Percentiles rank a stretch among this genome's conserved stretches.
These are phyloP conservation scores for Isaurus tuberculatus DNA, from an alignment of 92 coral and sea anemone species.

Conservation along the genomic window DNA sequence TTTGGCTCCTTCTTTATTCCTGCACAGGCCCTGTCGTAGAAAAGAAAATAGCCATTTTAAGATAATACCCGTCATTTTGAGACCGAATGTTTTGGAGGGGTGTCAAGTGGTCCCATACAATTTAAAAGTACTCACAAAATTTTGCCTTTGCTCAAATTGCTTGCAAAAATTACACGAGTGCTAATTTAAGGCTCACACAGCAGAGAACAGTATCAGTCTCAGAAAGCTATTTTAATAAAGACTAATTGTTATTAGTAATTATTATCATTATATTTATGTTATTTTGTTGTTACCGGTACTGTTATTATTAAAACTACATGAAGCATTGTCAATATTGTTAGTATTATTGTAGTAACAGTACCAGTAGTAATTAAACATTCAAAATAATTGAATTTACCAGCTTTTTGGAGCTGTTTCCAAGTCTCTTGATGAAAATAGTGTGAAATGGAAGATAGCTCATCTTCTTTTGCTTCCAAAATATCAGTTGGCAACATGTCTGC, in stretches of 20 bases:
- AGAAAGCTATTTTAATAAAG: background rate
- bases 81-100: background rate
- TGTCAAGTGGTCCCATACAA: no score
- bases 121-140: no score
- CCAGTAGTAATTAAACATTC: no score
- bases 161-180: no score
- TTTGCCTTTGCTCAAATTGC: no score
- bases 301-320: no score
- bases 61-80: background rate
- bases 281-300: background rate
- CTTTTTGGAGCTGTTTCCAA: constrained; percentile 3
- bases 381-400: background rate
- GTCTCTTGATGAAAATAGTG: background rate
- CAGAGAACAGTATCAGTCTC: background rate
- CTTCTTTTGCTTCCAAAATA: background rate
- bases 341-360: no score
- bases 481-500: background rate
- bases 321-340: no score
- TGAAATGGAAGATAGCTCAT: constrained; percentile 4
- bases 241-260: background rate
- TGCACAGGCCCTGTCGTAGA: constrained; percentile 12
- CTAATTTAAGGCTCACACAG: background rate
- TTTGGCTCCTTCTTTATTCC: constrained; percentile 3
- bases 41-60: background rate
- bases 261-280: background rate